phyloP scores from a whole-genome alignment of 2,113 vertebrate species.

The Scolopax mira region DNA sequence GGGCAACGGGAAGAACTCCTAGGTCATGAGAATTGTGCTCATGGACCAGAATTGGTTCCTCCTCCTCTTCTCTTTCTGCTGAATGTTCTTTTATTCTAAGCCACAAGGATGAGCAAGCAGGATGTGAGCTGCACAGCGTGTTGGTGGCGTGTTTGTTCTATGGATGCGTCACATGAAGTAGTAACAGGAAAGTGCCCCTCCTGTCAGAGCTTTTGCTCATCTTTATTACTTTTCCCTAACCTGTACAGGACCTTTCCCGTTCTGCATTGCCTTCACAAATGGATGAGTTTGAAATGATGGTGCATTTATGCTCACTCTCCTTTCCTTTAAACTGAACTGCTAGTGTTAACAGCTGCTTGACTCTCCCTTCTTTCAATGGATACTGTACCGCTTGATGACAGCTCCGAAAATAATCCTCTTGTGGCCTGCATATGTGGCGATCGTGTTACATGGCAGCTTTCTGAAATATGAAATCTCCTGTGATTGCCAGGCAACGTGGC shows the following conservation, averaged over 20 bases:
- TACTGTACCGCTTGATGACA: background rate
- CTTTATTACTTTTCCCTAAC: background rate
- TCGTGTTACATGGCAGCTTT: background rate
- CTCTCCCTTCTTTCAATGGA: background rate
- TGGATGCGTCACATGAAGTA: background rate
- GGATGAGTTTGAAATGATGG: background rate
- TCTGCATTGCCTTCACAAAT: background rate
- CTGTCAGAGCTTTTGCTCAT: background rate
- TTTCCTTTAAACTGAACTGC: background rate
- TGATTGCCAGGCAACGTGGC: constrained; percentile 33
- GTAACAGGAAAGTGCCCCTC: background rate
- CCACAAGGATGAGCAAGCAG: background rate
- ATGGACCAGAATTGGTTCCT: background rate
- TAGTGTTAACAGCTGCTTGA: constrained; percentile 11
- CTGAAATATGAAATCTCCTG: background rate
- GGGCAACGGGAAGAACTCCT: background rate
- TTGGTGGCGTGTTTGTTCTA: background rate
- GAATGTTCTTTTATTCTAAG: background rate
- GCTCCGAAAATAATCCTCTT: constrained; percentile 25
- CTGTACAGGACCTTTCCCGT: background rate
- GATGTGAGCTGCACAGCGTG: background rate
- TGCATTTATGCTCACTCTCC: background rate
- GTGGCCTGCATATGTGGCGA: background rate
- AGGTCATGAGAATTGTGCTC: background rate
- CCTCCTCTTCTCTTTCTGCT: background rate